Evolutionary conservation across 2,113 vertebrate genomes (phyloP), one percentile per base, ranked within the genome.

Genomic region (Alouatta palliata): DNA sequence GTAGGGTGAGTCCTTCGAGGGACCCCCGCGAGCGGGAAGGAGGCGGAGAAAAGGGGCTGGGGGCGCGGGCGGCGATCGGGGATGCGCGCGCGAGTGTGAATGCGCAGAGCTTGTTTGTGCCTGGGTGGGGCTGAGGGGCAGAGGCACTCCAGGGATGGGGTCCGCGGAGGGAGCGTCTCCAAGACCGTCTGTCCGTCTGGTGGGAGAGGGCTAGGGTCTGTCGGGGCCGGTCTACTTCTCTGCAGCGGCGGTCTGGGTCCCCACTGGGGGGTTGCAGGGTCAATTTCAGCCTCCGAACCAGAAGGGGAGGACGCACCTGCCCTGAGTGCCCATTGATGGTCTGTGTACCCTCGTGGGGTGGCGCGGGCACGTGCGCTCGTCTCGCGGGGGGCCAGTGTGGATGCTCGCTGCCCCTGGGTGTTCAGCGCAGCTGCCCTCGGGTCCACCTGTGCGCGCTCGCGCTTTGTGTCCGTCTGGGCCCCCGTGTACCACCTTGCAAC

Each of bases 1-100:
- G 87, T 90, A 90, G 87, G 90, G 97, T 97, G 96, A 97, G 97
- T 96, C 47, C 77, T 80, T 8, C 32, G 21, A 64, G 95, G 79
- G 82, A 37, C 85, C 91, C 87, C 76, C 3, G 32, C 2, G 12
- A 25, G 56, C 56, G 43, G 88, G 70, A 76, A 80, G 75, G n/a
- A 76, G 82, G 47, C 21, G 68, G 80, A 47, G 70, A 20, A 75
- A 43, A 5, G 52, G 61, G 87, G 43, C 35, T 16, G 87, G 83
- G 94, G 95, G 79, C 86, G 21, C 49, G 20, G 89, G 43, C 8
- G 32, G 52, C 2, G 64, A n/a, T 54, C 35, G 20, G 32, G 35
- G 54, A n/a, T 32, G 21, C n/a, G 47, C 27, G 30, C 68, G 21
- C 56, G 27, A 30, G 64, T 13, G 75, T 58, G 79, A 25, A 23